Evolutionary conservation across 1,140 invertebrate species (phyloP), one percentile per base, ranked within the genome.

Genomic region (Halesus radiatus): DNA sequence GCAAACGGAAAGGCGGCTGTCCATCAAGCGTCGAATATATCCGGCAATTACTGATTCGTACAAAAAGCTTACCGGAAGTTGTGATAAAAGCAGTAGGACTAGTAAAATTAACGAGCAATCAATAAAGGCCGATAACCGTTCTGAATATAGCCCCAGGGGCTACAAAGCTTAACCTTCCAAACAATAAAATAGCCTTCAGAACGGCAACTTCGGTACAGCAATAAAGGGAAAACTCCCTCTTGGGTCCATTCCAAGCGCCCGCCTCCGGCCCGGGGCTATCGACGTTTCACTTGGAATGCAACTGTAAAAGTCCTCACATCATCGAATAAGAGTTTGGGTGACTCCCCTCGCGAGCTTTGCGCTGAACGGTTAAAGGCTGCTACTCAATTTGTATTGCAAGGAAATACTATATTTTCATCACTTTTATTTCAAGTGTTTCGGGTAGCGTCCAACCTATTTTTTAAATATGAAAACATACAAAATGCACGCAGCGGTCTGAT

Each of bases 121-220:
- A 75, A 75, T 75, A 75, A 75, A 75, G 52, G 53, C 54, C 72
- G 72, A 58, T 58, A 75, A 56, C 53, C 53, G 22, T 18, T 75
- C 72, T 32, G 54, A 75, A 75, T 75, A 75, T 75, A 75, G 54
- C 72, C 72, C 26, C 18, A 16, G n/a, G 54, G 72, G 52, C n/a
- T 56, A 58, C 53, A 75, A 75, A 75, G 54, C 53, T 75, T 56
- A 75, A 32, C 72, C 72, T 50, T 75, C 26, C 23, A 32, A 37
- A 60, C 77, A 58, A 79, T 79, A 79, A 72, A 79, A 79, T 72
- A 66, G 77, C 64, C 76, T 52, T 72, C 66, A 16, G 54, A 72
- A 54, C 37, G 62, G 29, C 20, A 78, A 22, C 29, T 78, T 66
- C 66, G 22, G 23, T 56, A 72, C 37, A 20, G 66, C 64, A 79